phyloP scores from a whole-genome alignment of 2,888 invertebrate species.

The Glyphotaelius pellucidus region DNA sequence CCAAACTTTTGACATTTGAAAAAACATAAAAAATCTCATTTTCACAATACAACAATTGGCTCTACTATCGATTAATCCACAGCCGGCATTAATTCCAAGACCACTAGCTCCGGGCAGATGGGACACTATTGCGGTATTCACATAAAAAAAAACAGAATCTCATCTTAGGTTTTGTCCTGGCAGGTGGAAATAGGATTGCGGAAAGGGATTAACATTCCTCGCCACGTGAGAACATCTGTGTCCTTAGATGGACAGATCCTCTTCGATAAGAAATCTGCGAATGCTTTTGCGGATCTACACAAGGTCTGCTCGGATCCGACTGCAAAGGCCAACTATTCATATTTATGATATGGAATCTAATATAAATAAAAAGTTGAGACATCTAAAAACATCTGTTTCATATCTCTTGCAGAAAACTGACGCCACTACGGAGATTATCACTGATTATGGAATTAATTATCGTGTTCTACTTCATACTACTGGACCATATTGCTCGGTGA shows the following conservation, averaged over 20 bases:
- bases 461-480: too few relatives aligned
- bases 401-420: background rate
- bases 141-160: background rate
- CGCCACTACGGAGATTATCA: background rate
- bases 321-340: background rate
- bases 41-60: too few relatives aligned
- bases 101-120: background rate
- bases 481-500: background rate
- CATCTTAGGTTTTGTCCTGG: background rate
- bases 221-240: constrained; percentile 35
- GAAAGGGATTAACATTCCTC: background rate
- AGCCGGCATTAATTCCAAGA: too few relatives aligned
- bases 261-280: constrained; percentile 21
- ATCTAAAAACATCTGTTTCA: background rate
- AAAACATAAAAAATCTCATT: too few relatives aligned
- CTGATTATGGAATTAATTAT: background rate
- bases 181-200: constrained; percentile 4
- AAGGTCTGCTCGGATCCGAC: background rate
- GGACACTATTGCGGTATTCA: background rate
- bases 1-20: too few relatives aligned
- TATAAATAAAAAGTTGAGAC: background rate
- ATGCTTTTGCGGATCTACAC: constrained; percentile 2
- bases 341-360: background rate
- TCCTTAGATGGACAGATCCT: background rate
- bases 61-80: too few relatives aligned